Conservation (phyloP, 2,888 invertebrate genomes). For the Pyrochroa serraticornis region DNA sequence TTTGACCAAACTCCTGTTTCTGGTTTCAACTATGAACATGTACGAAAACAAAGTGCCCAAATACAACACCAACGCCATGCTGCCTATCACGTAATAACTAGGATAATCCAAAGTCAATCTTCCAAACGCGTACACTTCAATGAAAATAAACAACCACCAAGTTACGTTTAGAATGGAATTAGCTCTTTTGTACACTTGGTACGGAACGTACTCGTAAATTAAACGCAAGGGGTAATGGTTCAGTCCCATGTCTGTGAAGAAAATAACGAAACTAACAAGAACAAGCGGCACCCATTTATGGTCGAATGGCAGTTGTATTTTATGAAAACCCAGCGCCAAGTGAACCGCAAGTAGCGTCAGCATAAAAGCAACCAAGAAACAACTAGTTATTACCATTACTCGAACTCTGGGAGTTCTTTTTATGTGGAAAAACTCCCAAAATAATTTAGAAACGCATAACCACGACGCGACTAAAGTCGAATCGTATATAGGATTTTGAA, state of each 20-base stretch:
- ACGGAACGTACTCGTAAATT: constrained; percentile 43
- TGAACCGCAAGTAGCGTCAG: constrained; percentile 17
- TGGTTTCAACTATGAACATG: constrained; percentile 42
- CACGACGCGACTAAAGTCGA: constrained; percentile 33
- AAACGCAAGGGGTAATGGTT: constrained; percentile 37
- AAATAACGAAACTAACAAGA: constrained; percentile 31
- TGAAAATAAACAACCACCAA: constrained; percentile 39
- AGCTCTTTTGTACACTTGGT: constrained; percentile 40
- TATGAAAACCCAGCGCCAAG: constrained; percentile 4
- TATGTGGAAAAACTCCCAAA: constrained; percentile 33
- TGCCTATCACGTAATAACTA: background rate
- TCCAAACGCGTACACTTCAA: constrained; percentile 28
- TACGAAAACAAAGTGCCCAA: constrained; percentile 34
- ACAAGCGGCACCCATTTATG: constrained; percentile 33
- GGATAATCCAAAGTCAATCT: background rate
- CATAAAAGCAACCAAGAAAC: constrained; percentile 15
- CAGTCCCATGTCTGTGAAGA: constrained; percentile 42
- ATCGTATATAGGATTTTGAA: constrained; percentile 24
- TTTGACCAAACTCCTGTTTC: constrained; percentile 42
- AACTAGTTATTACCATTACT: constrained; percentile 42
- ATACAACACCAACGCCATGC: constrained; percentile 31
- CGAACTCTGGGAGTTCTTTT: constrained; percentile 36
- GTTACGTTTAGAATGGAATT: constrained; percentile 28
- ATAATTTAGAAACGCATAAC: constrained; percentile 35
- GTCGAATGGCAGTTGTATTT: constrained; percentile 5